Conservation (phyloP, 2,888 invertebrate genomes). For the Tetanocera ferruginea region DNA sequence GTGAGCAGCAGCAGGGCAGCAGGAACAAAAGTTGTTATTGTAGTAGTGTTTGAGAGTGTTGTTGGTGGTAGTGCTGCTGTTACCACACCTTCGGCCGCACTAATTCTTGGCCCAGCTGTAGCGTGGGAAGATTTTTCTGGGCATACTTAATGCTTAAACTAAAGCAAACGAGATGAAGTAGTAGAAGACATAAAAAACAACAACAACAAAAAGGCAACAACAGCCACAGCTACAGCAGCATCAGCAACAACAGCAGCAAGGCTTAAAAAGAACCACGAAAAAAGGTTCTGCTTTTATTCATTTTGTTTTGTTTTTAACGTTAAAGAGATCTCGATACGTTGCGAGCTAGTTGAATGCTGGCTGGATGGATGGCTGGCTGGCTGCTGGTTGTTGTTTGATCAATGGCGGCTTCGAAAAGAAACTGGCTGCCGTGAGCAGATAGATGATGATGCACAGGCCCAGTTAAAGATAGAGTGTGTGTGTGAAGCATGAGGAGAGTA, state of each 20-base stretch:
- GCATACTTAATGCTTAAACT: constrained; percentile 24
- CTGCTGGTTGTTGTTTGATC: constrained; percentile 23
- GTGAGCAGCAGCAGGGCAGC: constrained; percentile 16
- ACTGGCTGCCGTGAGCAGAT: not conserved
- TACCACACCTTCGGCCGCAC: constrained; percentile 42
- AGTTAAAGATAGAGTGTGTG: not conserved
- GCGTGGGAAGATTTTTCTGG: constrained; percentile 69
- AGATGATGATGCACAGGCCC: not conserved
- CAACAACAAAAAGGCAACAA: constrained; percentile 14
- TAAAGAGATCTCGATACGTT: constrained; percentile 3
- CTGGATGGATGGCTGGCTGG: constrained; percentile 2
- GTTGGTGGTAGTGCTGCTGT: constrained; percentile 5
- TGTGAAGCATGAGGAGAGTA: not conserved
- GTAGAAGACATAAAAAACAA: not conserved
- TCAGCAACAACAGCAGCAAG: constrained; percentile 35
- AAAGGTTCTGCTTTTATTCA: constrained; percentile 25
- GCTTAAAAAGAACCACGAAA: constrained; percentile 42
- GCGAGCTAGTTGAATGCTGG: constrained; percentile 4
- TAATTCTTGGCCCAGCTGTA: constrained; percentile 53
- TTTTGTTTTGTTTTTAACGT: constrained; percentile 25
- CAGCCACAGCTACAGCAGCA: constrained; percentile 22
- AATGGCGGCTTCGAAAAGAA: constrained; percentile 30
- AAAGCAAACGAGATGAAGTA: constrained; percentile 25
- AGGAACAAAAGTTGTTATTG: constrained; percentile 13
- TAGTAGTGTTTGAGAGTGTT: not conserved